Evolutionary conservation across 2,888 invertebrate species (phyloP), one percentile per base, ranked within the genome.

Genomic region (Stenchaetothrips biformis): DNA sequence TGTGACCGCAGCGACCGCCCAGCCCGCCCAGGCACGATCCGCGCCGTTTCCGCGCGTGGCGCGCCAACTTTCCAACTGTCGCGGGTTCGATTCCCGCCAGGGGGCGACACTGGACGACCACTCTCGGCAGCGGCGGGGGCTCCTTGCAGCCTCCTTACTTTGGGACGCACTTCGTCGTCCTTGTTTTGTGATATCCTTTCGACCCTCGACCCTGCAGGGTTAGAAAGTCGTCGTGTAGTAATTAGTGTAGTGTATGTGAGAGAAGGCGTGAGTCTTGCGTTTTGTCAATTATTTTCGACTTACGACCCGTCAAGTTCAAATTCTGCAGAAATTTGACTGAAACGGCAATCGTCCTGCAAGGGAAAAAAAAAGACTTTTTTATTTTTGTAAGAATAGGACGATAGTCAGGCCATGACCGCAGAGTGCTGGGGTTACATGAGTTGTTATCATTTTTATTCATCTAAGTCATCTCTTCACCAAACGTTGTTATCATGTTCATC

Each of bases 151-250:
- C 53, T 53, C 16, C 53, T 13, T 11, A 18, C 53, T 18, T 59
- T 59, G 8, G 16, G 59, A 59, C 21, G 21, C 67, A 21, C 25
- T 11, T 21, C 67, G 21, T 2, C 67, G 67, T 74, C 67, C 21
- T 74, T 74, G 67, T 74, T 74, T 74, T 74, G 67, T 74, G 67
- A 74, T 74, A 74, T 67, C 67, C 25, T 74, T 74, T 74, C 67
- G 67, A 21, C 67, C 67, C 67, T 74, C 8, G 7, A 25, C 67
- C n/a, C n/a, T 67, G 11, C 25, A 25, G 67, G 67, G 67, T 25
- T 7, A 74, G 67, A 21, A 74, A 74, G 67, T 74, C 67, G 25
- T 74, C 67, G 67, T 21, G 67, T 74, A 74, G 67, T 37, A 37
- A 37, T 37, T 37, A 37, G 37, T 37, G 37, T 37, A 37, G 37